Evolutionary conservation across 2,113 vertebrate species (phyloP), one percentile per base, ranked within the genome.

Genomic region (Paracanthobrama guichenoti): DNA sequence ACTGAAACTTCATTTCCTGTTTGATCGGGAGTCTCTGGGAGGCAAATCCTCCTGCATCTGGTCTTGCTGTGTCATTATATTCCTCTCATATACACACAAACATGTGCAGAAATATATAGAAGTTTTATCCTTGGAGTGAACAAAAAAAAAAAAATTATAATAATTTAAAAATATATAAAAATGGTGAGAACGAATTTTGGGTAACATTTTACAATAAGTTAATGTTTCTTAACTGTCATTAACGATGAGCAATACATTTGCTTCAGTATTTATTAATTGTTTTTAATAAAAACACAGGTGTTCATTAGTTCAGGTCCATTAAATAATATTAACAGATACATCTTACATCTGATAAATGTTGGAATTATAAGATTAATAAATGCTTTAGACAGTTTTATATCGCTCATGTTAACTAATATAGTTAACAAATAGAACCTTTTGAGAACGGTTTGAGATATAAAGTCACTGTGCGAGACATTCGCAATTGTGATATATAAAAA

Each of bases 1-100:
- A 60, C 76, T 44, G 35, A 79, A 55, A 22, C 35, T 55, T 71
- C 79, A 81, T 81, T 81, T 81, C 79, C 79, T 81, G 64, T 22
- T 55, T 6, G 64, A 48, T 53, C 62, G 48, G 48, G 16, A 81
- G 20, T 35, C 46, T n/a, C 79, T 26, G 20, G 62, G 79, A 69
- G 28, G 64, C 79, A 71, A 81, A 81, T 71, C 48, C 64, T 26
- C 6, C 18, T 81, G 79, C 18, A 31, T 81, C 24, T 48, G n/a
- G 26, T 50, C 22, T 14, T 66, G n/a, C 59, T 28, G 16, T 46
- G 7, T 64, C 39, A 44, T 60, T 16, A 57, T 62, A 18, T 42
- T 60, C 39, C 39, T 24, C 13, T n/a, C 55, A 59, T 35, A 59
- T 10, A 48, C 42, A 46, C 31, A 67, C 31, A 69, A 39, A 69